Percentiles rank a stretch among this genome's conserved stretches.
Conservation (phyloP, 2,888 invertebrate genomes). For the Colostygia pectinataria region DNA sequence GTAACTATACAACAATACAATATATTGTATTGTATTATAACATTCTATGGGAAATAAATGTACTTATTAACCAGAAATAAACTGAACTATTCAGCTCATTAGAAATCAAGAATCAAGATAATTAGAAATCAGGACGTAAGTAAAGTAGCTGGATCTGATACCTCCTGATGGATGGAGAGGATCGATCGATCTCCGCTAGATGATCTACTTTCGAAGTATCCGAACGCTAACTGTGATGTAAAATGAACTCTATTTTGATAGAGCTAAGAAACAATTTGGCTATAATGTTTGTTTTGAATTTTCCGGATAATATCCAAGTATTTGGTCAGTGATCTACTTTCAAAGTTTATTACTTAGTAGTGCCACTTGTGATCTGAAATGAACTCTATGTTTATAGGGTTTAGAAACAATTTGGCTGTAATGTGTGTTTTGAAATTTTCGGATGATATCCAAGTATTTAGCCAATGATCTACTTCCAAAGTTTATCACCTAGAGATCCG, state of each 20-base stretch:
- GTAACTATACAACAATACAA: no score
- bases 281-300: no score
- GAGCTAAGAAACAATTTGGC: no score
- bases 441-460: no score
- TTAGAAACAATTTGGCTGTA: no score
- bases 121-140: conserved; percentile 21
- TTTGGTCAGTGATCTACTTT: conserved; percentile 12
- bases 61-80: background rate
- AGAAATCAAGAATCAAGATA: conserved; percentile 16
- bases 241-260: background rate
- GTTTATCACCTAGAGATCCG: no score
- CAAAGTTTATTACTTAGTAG: background rate
- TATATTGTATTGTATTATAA: no score
- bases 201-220: conserved; percentile 3
- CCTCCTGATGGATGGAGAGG: conserved; percentile 21
- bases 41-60: no score
- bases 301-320: no score
- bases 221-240: background rate
- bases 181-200: conserved; percentile 9
- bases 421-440: no score
- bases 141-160: conserved; percentile 22
- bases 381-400: background rate
- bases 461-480: conserved; percentile 6
- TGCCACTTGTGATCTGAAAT: background rate
- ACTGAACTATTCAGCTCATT: conserved; percentile 18